Evolutionary conservation across 2,888 invertebrate species (phyloP).

Genomic region (Corythucha ciliata): DNA sequence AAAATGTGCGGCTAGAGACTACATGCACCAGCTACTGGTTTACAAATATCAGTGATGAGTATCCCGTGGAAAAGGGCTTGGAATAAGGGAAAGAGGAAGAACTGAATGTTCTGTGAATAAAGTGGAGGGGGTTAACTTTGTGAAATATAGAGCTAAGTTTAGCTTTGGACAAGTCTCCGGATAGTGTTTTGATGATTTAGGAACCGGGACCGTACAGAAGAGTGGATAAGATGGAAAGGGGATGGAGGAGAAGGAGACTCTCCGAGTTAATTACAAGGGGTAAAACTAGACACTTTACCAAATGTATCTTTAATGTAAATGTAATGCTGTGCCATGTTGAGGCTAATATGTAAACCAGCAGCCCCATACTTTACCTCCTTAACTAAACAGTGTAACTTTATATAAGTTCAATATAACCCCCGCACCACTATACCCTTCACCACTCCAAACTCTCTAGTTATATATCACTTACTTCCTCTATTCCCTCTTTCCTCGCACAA

Average conservation of each 20-base stretch:
- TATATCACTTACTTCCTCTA: constrained; percentile 15
- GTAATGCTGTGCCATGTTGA: constrained; percentile 27
- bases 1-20: too few relatives aligned
- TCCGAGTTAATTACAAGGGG: constrained; percentile 10
- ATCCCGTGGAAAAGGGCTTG: neutral
- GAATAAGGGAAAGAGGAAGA: neutral
- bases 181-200: constrained; percentile 29
- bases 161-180: constrained; percentile 26
- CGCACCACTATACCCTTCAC: constrained; percentile 12
- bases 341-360: constrained; percentile 27
- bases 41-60: neutral
- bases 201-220: neutral
- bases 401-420: constrained; percentile 29
- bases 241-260: neutral
- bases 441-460: neutral
- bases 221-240: neutral
- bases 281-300: constrained; percentile 32
- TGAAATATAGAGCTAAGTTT: constrained; percentile 28
- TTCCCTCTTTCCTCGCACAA: constrained; percentile 15
- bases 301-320: constrained; percentile 32
- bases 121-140: constrained; percentile 23
- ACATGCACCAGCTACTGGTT: too few relatives aligned
- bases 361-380: constrained; percentile 28
- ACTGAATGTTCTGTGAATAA: constrained; percentile 4
- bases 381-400: constrained; percentile 30